Conservation (phyloP, 2,888 invertebrate species). For the Plutella xylostella region DNA sequence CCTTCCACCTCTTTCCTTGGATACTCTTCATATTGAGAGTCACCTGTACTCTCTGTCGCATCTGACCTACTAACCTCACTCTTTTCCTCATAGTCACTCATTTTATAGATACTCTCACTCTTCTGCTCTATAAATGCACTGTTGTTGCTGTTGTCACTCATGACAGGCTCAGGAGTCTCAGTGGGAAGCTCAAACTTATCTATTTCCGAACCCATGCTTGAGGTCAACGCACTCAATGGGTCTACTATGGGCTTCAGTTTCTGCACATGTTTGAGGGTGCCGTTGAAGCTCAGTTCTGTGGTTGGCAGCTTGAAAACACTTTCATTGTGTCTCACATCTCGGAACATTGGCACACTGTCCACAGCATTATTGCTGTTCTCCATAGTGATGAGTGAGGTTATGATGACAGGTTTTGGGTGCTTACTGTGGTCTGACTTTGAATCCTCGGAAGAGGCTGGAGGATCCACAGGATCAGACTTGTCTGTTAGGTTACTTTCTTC, state of each 20-base stretch:
- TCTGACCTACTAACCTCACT: conserved; percentile 31
- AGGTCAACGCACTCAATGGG: conserved; percentile 47
- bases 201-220: conserved; percentile 10
- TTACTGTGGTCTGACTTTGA: conserved; percentile 40
- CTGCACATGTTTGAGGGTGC: conserved; percentile 59
- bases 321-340: conserved; percentile 39
- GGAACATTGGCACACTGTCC: conserved; percentile 54
- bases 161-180: background rate
- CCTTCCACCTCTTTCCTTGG: conserved; percentile 30
- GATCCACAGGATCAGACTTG: conserved; percentile 41
- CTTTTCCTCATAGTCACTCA: conserved; percentile 23
- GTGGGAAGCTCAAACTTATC: background rate
- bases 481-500: conserved; percentile 44
- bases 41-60: conserved; percentile 38
- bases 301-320: conserved; percentile 58
- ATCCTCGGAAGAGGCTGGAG: conserved; percentile 47
- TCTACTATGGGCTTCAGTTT: conserved; percentile 59
- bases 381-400: conserved; percentile 55
- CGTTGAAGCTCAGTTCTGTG: conserved; percentile 58
- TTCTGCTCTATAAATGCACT: background rate
- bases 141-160: background rate
- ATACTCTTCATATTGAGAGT: conserved; percentile 42
- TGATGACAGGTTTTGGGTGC: conserved; percentile 38
- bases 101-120: conserved; percentile 6
- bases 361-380: conserved; percentile 66